Evolutionary conservation across 2,113 vertebrate species (phyloP).

Genomic region (Synodontis membranacea): DNA sequence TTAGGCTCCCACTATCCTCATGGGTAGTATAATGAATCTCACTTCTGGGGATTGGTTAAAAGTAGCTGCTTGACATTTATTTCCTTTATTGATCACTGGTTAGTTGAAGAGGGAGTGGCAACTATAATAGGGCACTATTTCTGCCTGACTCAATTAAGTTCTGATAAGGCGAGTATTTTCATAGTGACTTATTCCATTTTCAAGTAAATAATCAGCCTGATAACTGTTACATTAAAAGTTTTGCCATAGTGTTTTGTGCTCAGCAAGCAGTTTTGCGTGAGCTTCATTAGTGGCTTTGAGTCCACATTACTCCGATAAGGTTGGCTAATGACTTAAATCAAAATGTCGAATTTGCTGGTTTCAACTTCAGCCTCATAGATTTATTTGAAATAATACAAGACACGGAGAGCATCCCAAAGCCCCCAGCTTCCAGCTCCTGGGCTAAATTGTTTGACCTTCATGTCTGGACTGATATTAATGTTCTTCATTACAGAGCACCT

Average conservation of each 20-base stretch:
- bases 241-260: background rate
- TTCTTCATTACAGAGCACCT: slow-evolving; percentile 39
- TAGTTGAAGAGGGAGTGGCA: slow-evolving; percentile 45
- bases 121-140: slow-evolving; percentile 44
- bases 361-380: background rate
- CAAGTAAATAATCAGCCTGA: background rate
- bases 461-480: slow-evolving; percentile 41
- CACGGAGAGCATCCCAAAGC: slow-evolving; percentile 9
- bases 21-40: slow-evolving; percentile 70
- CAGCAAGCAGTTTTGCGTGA: slow-evolving; percentile 2
- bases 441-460: slow-evolving; percentile 24
- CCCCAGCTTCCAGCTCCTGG: slow-evolving; percentile 7
- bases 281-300: background rate
- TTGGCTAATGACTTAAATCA: background rate
- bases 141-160: slow-evolving; percentile 40
- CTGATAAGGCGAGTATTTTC: slow-evolving; percentile 10
- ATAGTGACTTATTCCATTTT: background rate
- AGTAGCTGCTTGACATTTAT: slow-evolving; percentile 73
- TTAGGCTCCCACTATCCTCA: slow-evolving; percentile 64
- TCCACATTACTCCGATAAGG: background rate
- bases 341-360: slow-evolving; percentile 1
- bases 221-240: background rate
- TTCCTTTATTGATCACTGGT: slow-evolving; percentile 60
- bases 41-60: slow-evolving; percentile 61
- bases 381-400: slow-evolving; percentile 23